Evolutionary conservation across 2,797 vertebrate genomes (phyloP).

Genomic region (Octomys mimax): DNA sequence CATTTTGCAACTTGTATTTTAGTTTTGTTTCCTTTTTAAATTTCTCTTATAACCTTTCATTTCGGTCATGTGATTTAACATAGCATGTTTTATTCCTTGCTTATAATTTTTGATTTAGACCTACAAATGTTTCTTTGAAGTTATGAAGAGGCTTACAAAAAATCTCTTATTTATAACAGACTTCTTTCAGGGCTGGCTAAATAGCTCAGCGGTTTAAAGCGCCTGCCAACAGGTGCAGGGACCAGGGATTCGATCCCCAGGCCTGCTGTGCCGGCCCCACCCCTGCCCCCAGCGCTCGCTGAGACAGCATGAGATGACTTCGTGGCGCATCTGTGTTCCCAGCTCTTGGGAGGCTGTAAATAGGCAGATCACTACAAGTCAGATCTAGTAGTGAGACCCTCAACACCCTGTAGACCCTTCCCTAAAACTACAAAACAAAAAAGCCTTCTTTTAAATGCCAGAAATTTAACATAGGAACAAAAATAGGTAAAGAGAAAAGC

Average conservation of each 20-base stretch:
- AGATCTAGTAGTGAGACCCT: too few relatives aligned
- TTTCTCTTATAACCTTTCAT: background rate
- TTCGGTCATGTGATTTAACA: background rate
- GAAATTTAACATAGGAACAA: background rate
- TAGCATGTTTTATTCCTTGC: background rate
- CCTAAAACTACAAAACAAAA: too few relatives aligned
- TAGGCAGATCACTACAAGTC: too few relatives aligned
- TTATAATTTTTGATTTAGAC: background rate
- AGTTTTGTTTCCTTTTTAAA: background rate
- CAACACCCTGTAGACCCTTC: too few relatives aligned
- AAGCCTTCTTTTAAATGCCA: background rate
- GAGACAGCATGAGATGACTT: too few relatives aligned
- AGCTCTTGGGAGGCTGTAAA: too few relatives aligned
- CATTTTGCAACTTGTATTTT: background rate
- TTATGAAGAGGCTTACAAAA: background rate
- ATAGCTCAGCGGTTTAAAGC: too few relatives aligned
- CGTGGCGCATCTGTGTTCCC: too few relatives aligned
- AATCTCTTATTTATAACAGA: background rate
- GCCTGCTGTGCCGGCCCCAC: too few relatives aligned
- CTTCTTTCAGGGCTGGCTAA: background rate
- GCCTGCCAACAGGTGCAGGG: too few relatives aligned
- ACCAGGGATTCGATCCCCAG: too few relatives aligned
- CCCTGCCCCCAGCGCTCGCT: too few relatives aligned
- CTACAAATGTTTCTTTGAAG: background rate
- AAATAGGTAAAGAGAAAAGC: background rate